A percentile compares a stretch with the other conserved stretches of the same genome.
These are phyloP conservation scores for Nothobranchius furzeri DNA, from an alignment of 2,113 vertebrate species.

Conservation along the genomic window DNA sequence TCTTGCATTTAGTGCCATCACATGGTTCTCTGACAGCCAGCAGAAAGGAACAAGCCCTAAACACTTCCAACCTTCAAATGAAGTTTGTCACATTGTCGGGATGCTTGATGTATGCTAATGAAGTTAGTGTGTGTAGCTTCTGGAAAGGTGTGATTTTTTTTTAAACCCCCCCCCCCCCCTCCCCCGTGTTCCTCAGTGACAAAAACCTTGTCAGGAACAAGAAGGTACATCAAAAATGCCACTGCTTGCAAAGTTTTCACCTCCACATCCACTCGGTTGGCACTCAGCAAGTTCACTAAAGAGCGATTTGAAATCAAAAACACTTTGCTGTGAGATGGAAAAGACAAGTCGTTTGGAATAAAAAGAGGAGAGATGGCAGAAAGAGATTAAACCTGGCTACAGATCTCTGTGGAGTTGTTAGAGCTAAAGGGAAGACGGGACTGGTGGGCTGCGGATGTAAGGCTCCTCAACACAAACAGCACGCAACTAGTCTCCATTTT, in stretches of 20 bases:
- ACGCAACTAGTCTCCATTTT: constrained; percentile 28
- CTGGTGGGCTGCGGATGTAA: constrained; percentile 62
- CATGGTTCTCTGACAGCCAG: constrained; percentile 81
- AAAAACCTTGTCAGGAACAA: constrained; percentile 76
- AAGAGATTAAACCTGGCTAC: constrained; percentile 59
- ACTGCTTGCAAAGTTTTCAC: constrained; percentile 72
- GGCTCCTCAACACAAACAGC: constrained; percentile 50
- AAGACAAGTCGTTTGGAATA: constrained; percentile 28
- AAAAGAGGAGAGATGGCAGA: constrained; percentile 22
- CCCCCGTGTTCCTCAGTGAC: constrained; percentile 65
- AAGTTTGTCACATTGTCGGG: constrained; percentile 76
- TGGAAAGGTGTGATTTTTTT: constrained; percentile 54
- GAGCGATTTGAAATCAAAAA: constrained; percentile 65
- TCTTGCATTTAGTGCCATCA: constrained; percentile 65
- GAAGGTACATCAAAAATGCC: constrained; percentile 73
- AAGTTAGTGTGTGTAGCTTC: constrained; percentile 53
- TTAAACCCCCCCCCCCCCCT: constrained; percentile 37
- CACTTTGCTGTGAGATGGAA: constrained; percentile 42
- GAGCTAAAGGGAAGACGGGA: constrained; percentile 40
- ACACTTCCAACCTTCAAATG: constrained; percentile 74
- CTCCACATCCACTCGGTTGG: constrained; percentile 59
- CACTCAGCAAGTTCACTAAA: constrained; percentile 58
- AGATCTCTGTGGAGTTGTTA: constrained; percentile 62
- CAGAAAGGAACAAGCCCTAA: constrained; percentile 75
- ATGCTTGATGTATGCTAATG: constrained; percentile 82